Percentiles rank a stretch among this genome's conserved stretches.
These are phyloP conservation scores for Drosophila antonietae DNA, from an alignment of 2,888 invertebrate species.

Conservation along the genomic window DNA sequence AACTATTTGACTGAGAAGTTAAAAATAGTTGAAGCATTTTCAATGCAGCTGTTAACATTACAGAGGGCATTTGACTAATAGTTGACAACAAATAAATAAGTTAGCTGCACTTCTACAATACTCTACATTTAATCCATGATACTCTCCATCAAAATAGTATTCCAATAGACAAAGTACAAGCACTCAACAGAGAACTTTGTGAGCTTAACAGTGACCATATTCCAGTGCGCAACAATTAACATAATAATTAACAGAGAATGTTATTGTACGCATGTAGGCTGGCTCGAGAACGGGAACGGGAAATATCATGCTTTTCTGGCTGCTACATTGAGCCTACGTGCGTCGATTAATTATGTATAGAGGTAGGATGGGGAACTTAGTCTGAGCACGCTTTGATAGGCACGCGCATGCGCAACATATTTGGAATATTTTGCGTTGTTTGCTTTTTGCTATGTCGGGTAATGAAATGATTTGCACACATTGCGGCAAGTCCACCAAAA, in stretches of 20 bases:
- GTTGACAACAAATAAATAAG: too few species aligned
- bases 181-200: not conserved
- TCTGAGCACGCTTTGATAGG: conserved; percentile 43
- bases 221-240: not conserved
- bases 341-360: conserved; percentile 36
- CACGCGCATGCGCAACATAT: conserved; percentile 60
- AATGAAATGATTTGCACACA: conserved; percentile 74
- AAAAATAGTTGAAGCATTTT: not conserved
- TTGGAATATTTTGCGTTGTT: conserved; percentile 50
- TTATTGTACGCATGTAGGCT: not conserved
- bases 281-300: not conserved
- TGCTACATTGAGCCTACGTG: conserved; percentile 44
- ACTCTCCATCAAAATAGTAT: not conserved
- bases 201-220: not conserved
- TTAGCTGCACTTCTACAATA: not conserved
- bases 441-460: conserved; percentile 27
- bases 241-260: conserved; percentile 6
- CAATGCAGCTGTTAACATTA: not conserved
- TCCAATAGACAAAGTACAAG: not conserved
- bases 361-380: conserved; percentile 9
- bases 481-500: conserved; percentile 13
- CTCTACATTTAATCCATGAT: not conserved
- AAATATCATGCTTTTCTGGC: conserved; percentile 7
- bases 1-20: not conserved
- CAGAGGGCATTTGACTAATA: not conserved